Percentiles rank a stretch among this genome's conserved stretches.
phyloP scores from a whole-genome alignment of 2,797 vertebrate species.

The Tachyglossus aculeatus region DNA sequence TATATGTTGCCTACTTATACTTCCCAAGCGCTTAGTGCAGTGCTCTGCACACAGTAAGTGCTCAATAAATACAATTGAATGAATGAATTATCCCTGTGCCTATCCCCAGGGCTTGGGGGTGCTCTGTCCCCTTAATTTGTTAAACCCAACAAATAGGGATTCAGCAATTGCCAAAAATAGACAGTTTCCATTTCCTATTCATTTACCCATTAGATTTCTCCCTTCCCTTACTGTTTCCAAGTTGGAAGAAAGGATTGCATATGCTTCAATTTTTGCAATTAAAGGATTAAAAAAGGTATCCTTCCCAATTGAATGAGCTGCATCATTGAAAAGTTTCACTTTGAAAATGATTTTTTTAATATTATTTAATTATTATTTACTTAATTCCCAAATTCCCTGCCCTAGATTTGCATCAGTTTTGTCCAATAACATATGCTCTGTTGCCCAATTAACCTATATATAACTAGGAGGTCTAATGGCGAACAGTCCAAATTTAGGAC shows the following conservation, averaged over 20 bases:
- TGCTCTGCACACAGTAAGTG: too few species aligned
- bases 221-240: slow-evolving; percentile 7
- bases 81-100: too few species aligned
- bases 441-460: slow-evolving; percentile 46
- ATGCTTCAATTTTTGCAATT: not conserved
- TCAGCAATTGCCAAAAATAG: not conserved
- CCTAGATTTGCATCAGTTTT: slow-evolving; percentile 44
- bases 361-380: too few species aligned
- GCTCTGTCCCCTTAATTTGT: too few species aligned
- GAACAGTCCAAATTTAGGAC: slow-evolving; percentile 51
- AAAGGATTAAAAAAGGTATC: slow-evolving; percentile 44
- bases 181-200: not conserved
- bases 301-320: slow-evolving; percentile 30
- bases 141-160: not conserved
- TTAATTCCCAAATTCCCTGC: slow-evolving; percentile 58
- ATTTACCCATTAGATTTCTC: not conserved
- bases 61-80: too few species aligned
- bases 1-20: too few species aligned
- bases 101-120: too few species aligned
- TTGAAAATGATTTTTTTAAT: slow-evolving; percentile 53
- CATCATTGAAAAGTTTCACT: slow-evolving; percentile 54
- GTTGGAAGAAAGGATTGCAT: slow-evolving; percentile 14
- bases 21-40: too few species aligned
- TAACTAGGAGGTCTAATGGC: slow-evolving; percentile 58
- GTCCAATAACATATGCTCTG: slow-evolving; percentile 41